A percentile compares a stretch with the other conserved stretches of the same genome.
These are phyloP conservation scores for Agapornis roseicollis DNA, from an alignment of 2,113 vertebrate species.

Conservation along the genomic window DNA sequence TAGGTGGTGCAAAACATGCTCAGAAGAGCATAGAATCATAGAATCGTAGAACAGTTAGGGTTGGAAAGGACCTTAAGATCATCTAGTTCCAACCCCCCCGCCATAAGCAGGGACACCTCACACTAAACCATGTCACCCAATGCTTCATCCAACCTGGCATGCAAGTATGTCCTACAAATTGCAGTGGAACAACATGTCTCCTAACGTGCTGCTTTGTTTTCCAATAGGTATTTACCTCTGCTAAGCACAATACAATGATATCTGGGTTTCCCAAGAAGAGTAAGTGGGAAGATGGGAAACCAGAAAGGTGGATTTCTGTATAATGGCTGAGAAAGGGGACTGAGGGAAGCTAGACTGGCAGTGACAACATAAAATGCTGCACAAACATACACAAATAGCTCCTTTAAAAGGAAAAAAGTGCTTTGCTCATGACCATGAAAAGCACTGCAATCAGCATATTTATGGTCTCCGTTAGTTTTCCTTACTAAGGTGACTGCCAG, in stretches of 20 bases:
- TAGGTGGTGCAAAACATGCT: not conserved
- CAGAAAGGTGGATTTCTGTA: not conserved
- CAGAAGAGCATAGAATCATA: too few species aligned
- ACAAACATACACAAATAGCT: not conserved
- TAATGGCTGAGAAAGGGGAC: not conserved
- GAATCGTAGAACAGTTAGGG: too few species aligned
- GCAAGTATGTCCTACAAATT: not conserved
- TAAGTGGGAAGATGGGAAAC: not conserved
- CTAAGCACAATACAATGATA: not conserved
- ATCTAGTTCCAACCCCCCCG: too few species aligned
- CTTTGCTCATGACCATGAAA: not conserved
- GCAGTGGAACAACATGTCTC: not conserved
- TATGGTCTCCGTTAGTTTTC: conserved; percentile 6
- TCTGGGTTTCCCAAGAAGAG: not conserved
- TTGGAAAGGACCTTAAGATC: too few species aligned
- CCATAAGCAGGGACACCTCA: too few species aligned
- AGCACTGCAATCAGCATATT: conserved; percentile 19
- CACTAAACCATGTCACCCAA: too few species aligned
- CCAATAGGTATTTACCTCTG: not conserved
- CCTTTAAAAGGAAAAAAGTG: not conserved
- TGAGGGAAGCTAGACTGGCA: not conserved
- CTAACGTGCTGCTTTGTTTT: not conserved
- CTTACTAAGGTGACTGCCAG: conserved; percentile 22
- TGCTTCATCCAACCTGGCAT: too few species aligned
- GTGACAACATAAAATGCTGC: not conserved